phyloP scores from a whole-genome alignment of 2,797 vertebrate species.

The Leptoclinus maculatus region DNA sequence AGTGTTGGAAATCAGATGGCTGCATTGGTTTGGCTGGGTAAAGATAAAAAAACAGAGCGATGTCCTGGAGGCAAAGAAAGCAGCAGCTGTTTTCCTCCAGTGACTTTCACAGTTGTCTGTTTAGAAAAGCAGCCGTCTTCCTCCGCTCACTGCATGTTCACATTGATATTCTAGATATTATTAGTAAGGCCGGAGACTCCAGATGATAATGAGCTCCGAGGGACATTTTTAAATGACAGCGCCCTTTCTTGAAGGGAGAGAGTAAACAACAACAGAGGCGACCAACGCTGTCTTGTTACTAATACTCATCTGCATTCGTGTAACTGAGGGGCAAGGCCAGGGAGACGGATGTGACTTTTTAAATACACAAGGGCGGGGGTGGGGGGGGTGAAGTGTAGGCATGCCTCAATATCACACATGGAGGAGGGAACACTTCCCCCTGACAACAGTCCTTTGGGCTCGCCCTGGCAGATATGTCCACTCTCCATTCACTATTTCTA shows the following conservation, averaged over 20 bases:
- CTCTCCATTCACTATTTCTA: slow-evolving; percentile 82
- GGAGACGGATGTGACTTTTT: slow-evolving; percentile 52
- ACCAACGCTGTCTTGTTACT: slow-evolving; percentile 52
- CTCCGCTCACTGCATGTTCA: slow-evolving; percentile 40
- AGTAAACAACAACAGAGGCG: slow-evolving; percentile 63
- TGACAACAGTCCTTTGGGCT: slow-evolving; percentile 71
- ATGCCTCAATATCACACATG: slow-evolving; percentile 73
- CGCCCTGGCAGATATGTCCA: slow-evolving; percentile 73
- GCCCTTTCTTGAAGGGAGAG: slow-evolving; percentile 61
- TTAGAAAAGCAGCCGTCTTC: slow-evolving; percentile 44
- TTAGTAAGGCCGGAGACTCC: slow-evolving; percentile 63
- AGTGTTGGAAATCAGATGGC: slow-evolving; percentile 26
- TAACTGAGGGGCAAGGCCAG: slow-evolving; percentile 45
- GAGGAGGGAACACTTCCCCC: slow-evolving; percentile 64
- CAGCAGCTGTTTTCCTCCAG: slow-evolving; percentile 52
- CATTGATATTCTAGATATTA: slow-evolving; percentile 59
- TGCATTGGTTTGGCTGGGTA: neutral
- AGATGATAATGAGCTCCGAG: slow-evolving; percentile 65
- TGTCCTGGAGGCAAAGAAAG: slow-evolving; percentile 33
- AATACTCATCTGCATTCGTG: slow-evolving; percentile 57
- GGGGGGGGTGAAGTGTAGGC: slow-evolving; percentile 30
- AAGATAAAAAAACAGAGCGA: slow-evolving; percentile 16
- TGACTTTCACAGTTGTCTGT: slow-evolving; percentile 52
- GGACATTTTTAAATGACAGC: slow-evolving; percentile 73
- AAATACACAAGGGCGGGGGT: slow-evolving; percentile 11